phyloP scores from a whole-genome alignment of 2,888 invertebrate species.

The Dynastes tityus region DNA sequence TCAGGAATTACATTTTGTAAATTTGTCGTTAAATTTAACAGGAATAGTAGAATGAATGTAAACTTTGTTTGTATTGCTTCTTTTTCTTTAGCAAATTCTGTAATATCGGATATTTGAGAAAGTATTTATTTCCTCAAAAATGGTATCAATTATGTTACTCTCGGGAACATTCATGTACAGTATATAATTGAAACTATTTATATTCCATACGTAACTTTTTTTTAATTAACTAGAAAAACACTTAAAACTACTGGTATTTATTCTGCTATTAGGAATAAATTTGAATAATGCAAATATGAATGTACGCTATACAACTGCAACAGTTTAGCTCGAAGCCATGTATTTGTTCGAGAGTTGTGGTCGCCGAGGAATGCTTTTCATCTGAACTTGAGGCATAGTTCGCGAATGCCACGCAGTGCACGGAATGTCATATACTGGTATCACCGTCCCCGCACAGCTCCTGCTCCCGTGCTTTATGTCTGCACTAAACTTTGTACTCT shows the following conservation, averaged over 20 bases:
- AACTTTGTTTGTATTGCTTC: too few relatives aligned
- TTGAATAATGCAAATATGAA: slow-evolving; percentile 55
- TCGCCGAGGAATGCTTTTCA: slow-evolving; percentile 70
- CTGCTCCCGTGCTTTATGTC: slow-evolving; percentile 57
- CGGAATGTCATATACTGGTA: slow-evolving; percentile 69
- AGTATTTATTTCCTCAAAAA: neutral
- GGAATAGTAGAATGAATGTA: too few relatives aligned
- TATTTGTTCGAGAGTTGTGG: slow-evolving; percentile 70
- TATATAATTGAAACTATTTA: neutral
- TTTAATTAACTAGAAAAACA: slow-evolving; percentile 16
- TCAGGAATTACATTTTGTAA: too few relatives aligned
- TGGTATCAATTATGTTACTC: too few relatives aligned
- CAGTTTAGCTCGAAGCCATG: slow-evolving; percentile 66
- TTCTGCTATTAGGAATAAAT: slow-evolving; percentile 40
- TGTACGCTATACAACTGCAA: slow-evolving; percentile 56
- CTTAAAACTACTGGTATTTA: slow-evolving; percentile 25
- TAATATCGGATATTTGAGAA: too few relatives aligned
- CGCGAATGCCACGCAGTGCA: slow-evolving; percentile 67
- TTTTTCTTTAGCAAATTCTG: too few relatives aligned
- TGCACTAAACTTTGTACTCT: slow-evolving; percentile 61
- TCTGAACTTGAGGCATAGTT: slow-evolving; percentile 71
- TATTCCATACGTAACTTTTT: neutral
- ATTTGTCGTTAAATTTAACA: too few relatives aligned
- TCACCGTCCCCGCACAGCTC: slow-evolving; percentile 50
- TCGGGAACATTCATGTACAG: neutral